Percentiles rank a stretch among this genome's conserved stretches.
phyloP scores from a whole-genome alignment of 2,113 vertebrate species.

The Riparia riparia region DNA sequence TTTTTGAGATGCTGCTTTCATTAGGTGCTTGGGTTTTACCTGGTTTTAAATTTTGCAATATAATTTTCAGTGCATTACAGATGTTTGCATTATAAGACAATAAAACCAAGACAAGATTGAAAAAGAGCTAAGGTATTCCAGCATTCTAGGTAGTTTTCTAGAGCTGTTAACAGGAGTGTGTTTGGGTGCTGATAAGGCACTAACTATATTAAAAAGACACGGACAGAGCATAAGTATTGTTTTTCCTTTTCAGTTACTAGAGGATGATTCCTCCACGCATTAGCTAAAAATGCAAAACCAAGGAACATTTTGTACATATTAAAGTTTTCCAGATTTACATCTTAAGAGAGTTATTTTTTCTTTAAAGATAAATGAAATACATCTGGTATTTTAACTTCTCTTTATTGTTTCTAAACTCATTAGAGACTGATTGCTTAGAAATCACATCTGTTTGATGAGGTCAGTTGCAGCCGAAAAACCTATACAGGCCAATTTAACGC shows the following conservation, averaged over 20 bases:
- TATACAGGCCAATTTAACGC: conserved; percentile 55
- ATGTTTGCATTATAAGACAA: conserved; percentile 15
- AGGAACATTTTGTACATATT: conserved; percentile 38
- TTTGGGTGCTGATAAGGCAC: conserved; percentile 62
- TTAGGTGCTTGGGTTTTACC: not conserved
- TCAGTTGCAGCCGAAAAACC: conserved; percentile 56
- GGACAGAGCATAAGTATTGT: conserved; percentile 32
- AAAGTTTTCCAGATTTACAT: conserved; percentile 48
- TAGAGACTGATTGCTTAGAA: conserved; percentile 60
- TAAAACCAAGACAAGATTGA: conserved; percentile 43
- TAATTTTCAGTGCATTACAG: conserved; percentile 17
- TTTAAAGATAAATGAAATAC: conserved; percentile 52
- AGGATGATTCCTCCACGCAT: conserved; percentile 24
- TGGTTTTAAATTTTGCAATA: not conserved
- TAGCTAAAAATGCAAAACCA: conserved; percentile 26
- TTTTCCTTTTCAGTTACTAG: conserved; percentile 56
- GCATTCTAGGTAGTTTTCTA: conserved; percentile 42
- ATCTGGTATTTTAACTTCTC: conserved; percentile 59
- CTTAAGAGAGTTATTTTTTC: conserved; percentile 13
- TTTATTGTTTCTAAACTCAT: conserved; percentile 56
- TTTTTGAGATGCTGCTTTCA: not conserved
- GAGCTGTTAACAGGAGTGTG: conserved; percentile 42
- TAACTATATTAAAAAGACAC: conserved; percentile 63
- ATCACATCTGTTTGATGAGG: conserved; percentile 69
- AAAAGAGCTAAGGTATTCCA: conserved; percentile 33